Evolutionary conservation across 2,797 vertebrate species (phyloP), one percentile per base, ranked within the genome.

Genomic region (Paramormyrops hopkinsi): DNA sequence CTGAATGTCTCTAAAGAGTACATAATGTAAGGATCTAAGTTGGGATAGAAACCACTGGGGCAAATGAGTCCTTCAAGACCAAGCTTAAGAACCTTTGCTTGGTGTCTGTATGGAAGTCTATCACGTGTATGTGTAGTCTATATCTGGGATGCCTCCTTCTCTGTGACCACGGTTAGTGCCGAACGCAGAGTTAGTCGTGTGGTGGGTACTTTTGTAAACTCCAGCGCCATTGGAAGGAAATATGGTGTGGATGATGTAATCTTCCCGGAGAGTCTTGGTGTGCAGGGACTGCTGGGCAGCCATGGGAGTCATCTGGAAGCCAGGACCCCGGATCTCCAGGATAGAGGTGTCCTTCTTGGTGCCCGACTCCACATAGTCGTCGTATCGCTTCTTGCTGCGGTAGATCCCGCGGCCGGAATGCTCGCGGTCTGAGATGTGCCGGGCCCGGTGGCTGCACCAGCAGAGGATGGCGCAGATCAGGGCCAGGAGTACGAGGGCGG

Each of bases 281-380:
- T 96, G 95, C 91, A 96, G 91, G 44, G 95, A 93, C 90, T 94
- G 94, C 91, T 95, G 95, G 90, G 95, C 93, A 14, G 97, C 96
- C 94, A 98, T 96, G 5, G 97, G 97, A 8, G 97, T 96, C 97
- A 98, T 99, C 93, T 98, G 98, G 85, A 99, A 96, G 29, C 97
- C 97, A 0, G 97, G 97, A 29, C 97, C 95, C 2, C 95, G 96
- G 90, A 98, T 97, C 92, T 99, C 98, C 91, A 99, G 94, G 89
- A 99, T 98, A 86, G 97, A 98, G 90, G 96, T 98, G 91, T 99
- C 98, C 93, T 98, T 99, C 94, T 99, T 99, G 90, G 98, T 99
- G 91, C 98, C 98, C 0, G 97, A 98, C 92, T 99, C 97, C 84
- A 98, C 94, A 84, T 98, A 99, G 93, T 98, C 97, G 0, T 98